phyloP scores from a whole-genome alignment of 2,888 invertebrate species.

The Drosophila rellima region DNA sequence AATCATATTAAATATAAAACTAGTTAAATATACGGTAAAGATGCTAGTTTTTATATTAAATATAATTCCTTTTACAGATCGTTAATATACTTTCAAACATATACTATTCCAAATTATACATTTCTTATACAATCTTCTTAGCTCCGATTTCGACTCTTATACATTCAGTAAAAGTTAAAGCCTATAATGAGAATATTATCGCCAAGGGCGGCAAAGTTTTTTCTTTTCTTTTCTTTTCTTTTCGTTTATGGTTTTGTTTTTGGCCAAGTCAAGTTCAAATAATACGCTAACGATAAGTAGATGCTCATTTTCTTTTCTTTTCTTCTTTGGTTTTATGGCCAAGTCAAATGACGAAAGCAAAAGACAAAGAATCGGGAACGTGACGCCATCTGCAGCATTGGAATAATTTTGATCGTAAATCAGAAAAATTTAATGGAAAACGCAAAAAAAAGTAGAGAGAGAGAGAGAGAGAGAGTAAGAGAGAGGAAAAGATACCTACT shows the following conservation, averaged over 20 bases:
- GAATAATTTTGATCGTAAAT: slow-evolving; percentile 37
- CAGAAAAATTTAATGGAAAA: slow-evolving; percentile 29
- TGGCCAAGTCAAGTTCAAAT: slow-evolving; percentile 31
- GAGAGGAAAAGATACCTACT: neutral
- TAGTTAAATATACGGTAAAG: neutral
- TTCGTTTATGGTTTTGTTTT: slow-evolving; percentile 4
- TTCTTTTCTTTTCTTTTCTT: too few relatives aligned
- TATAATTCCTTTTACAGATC: neutral
- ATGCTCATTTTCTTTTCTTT: slow-evolving; percentile 14
- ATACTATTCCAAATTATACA: too few relatives aligned
- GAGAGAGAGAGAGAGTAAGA: neutral
- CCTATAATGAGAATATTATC: slow-evolving; percentile 33
- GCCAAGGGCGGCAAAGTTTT: slow-evolving; percentile 22
- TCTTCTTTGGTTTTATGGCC: slow-evolving; percentile 24
- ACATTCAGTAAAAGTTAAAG: neutral
- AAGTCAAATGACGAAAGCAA: slow-evolving; percentile 16
- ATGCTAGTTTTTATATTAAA: neutral
- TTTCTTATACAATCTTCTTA: too few relatives aligned
- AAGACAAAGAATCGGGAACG: slow-evolving; percentile 30
- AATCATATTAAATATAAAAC: too few relatives aligned
- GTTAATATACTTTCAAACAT: neutral
- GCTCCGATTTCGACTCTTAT: neutral
- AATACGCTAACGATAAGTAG: slow-evolving; percentile 42
- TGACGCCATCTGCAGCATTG: slow-evolving; percentile 43
- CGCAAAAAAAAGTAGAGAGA: neutral